Base-by-base conservation (phyloP, 2,797 vertebrate genomes). In the Poecile montanus region DNA sequence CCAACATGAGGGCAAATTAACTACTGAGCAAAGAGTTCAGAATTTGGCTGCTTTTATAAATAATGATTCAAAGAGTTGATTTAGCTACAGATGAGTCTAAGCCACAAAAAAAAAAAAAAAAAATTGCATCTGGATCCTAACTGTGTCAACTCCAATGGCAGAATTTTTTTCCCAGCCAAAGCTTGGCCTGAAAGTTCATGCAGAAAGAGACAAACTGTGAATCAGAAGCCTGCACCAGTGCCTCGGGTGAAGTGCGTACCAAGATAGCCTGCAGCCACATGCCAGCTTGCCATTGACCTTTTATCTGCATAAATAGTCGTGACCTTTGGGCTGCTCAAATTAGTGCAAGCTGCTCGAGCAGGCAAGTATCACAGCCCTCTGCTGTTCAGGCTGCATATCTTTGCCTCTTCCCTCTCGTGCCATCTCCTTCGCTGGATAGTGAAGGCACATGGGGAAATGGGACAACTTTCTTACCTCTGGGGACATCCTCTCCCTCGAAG, bases 271-370 rank as follows among this genome's bases (percentile, higher is more conserved):
- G 72, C 93, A 95, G 87, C 89, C 91, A 70, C 84, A 80, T 94
- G 91, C 95, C 92, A 92, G 68, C 82, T 95, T 56, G 91, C 95
- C 87, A 89, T 77, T 97, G 96, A 96, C 94, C 94, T 95, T 94
- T 95, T 94, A 91, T 96, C 96, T 93, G 95, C 96, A 94, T 92
- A 97, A 97, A 97, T 96, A 97, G 93, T 95, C 2, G 8, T 97
- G 94, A 97, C 96, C 95, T 97, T 97, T 97, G 96, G 92, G 95
- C 94, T 83, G 96, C 96, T 97, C 91, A 96, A 93, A 95, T 95
- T 97, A 95, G 92, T 92, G 95, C 65, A 57, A 91, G 91, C 93
- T 88, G 91, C 92, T 92, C 21, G 0, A 68, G 81, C 92, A 92
- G 82, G 58, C 82, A 48, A 89, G 83, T 91, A 62, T 85, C 87